Conservation (phyloP, 2,113 vertebrate genomes). For the Centrocercus urophasianus region DNA sequence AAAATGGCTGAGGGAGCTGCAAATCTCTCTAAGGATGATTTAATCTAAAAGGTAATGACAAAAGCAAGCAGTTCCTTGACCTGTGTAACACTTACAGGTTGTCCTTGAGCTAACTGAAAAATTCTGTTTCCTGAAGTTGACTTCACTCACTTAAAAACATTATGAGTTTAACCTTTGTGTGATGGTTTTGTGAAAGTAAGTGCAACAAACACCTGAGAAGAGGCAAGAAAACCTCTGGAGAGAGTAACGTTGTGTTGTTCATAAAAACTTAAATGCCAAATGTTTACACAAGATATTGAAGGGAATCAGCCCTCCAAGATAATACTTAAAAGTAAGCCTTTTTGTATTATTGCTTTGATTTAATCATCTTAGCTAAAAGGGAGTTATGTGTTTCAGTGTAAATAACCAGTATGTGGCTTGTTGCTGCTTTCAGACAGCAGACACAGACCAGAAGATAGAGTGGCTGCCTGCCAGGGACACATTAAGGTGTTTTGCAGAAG, state of each 20-base stretch:
- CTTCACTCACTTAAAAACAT: not conserved
- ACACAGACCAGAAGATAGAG: not conserved
- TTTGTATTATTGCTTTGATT: not conserved
- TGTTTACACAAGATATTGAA: not conserved
- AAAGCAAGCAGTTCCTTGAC: not conserved
- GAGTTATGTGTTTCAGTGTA: not conserved
- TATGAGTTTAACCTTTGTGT: not conserved
- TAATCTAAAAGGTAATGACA: not conserved
- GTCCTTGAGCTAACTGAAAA: not conserved
- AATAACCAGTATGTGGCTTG: not conserved
- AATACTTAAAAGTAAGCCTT: not conserved
- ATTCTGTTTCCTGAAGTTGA: not conserved
- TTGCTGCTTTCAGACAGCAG: conserved; percentile 23
- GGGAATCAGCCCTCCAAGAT: not conserved
- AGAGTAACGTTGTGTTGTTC: not conserved
- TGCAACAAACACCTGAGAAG: not conserved
- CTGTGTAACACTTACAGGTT: not conserved
- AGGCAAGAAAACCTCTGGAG: not conserved
- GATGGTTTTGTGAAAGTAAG: not conserved
- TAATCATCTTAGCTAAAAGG: not conserved
- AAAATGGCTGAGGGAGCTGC: not conserved
- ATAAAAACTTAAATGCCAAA: not conserved
- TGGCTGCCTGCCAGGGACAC: accelerated
- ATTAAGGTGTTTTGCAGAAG: not conserved
- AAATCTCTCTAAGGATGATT: not conserved